Base-by-base conservation (phyloP, 2,797 vertebrate species). In the Poeciliopsis presidionis region DNA sequence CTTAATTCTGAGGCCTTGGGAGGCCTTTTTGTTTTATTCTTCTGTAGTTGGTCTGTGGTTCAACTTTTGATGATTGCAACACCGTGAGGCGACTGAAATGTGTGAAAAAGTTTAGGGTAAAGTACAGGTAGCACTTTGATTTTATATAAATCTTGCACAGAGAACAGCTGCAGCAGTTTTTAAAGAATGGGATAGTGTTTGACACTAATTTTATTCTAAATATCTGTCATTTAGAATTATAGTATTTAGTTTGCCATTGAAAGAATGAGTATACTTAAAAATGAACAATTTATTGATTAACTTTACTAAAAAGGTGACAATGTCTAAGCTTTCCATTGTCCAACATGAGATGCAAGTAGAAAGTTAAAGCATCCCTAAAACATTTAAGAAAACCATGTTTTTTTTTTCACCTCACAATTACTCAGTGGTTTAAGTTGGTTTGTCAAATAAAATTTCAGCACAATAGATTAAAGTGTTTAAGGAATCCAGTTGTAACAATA, bases 11-110 rank as follows among this genome's bases (percentile, higher is more conserved):
- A 75, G 74, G 30, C 49, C 61, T 69, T 36, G 59, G 57, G 76
- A 45, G 30, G 20, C 69, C 74, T 59, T 53, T 33, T 39, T 49
- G 25, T 73, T 80, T 79, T 43, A 81, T 78, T 47, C 7, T 39
- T 55, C 12, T 43, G 25, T 67, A 41, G 36, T 43, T 43, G 22
- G 65, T 67, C 74, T 70, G 43, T 75, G 39, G 75, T 57, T 75
- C 67, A 63, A 69, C 86, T 88, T 71, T 75, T 73, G 63, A 9
- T 85, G 86, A 90, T 83, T 75, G 85, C 30, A 72, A 77, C 86
- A 55, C 63, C 78, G 74, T 72, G 63, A 45, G 80, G 77, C 75
- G 72, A 59, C 75, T n/a, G 84, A 80, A 82, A 84, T 88, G 84
- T 63, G 72, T 71, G 69, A 61, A 39, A 79, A 76, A 81, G 55